These are phyloP conservation scores for Calameuta filiformis DNA, from an alignment of 2,888 invertebrate species.

Conservation along the genomic window DNA sequence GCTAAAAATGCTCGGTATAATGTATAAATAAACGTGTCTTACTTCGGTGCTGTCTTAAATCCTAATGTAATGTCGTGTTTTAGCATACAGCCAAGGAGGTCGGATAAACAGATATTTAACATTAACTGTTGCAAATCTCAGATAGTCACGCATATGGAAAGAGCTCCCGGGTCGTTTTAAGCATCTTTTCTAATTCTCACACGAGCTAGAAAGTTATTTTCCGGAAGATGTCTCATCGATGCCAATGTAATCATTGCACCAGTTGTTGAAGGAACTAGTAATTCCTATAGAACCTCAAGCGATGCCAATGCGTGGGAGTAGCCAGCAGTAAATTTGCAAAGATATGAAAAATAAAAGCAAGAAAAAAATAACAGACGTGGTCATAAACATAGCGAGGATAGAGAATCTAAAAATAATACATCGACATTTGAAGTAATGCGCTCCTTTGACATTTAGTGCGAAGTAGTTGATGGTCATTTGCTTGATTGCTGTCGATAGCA, in stretches of 20 bases:
- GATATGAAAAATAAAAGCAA: conserved; percentile 17
- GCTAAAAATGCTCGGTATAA: conserved; percentile 5
- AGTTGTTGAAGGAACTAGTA: not conserved
- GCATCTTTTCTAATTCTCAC: not conserved
- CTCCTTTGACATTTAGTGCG: conserved; percentile 54
- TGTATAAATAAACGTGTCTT: conserved; percentile 3
- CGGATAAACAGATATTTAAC: conserved; percentile 12
- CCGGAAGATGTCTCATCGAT: not conserved
- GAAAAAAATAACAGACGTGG: conserved; percentile 33
- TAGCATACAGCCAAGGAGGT: conserved; percentile 4
- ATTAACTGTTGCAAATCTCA: not conserved
- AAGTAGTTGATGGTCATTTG: not conserved
- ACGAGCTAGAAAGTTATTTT: not conserved
- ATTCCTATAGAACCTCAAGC: not conserved
- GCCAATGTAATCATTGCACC: not conserved
- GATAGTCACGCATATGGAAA: not conserved
- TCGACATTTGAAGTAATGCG: conserved; percentile 49
- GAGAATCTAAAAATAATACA: conserved; percentile 53
- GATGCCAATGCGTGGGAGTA: not conserved
- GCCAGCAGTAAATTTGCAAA: conserved; percentile 1
- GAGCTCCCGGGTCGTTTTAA: not conserved
- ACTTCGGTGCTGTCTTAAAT: conserved; percentile 6
- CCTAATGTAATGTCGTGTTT: conserved; percentile 1
- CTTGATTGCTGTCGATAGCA: not conserved
- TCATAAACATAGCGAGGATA: conserved; percentile 46